A percentile compares a stretch with the other conserved stretches of the same genome.
Conservation (phyloP, 2,113 vertebrate species). For the Glaucomys volans region DNA sequence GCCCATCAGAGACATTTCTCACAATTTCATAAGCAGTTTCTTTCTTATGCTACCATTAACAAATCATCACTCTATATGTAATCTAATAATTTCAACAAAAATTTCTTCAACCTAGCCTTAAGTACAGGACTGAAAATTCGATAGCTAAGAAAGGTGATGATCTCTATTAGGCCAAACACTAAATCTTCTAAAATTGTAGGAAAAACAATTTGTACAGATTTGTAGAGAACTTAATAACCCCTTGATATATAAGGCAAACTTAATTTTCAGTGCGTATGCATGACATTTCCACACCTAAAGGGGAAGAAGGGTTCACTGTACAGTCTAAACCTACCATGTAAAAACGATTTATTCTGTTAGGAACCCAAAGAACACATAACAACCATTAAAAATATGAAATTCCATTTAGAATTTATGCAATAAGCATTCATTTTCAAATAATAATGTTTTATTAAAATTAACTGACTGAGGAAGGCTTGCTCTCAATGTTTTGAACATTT, state of each 20-base stretch:
- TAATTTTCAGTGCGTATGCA: constrained; percentile 14
- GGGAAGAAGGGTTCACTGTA: background rate
- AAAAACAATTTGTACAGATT: constrained; percentile 31
- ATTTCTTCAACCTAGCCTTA: constrained; percentile 29
- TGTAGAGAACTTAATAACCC: background rate
- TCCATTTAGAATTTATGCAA: background rate
- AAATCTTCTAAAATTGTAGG: constrained; percentile 14
- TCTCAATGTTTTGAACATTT: background rate
- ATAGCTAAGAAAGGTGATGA: constrained; percentile 38
- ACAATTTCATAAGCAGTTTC: background rate
- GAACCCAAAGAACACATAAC: constrained; percentile 34
- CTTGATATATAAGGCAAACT: background rate
- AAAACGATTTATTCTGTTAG: constrained; percentile 37
- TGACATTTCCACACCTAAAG: background rate
- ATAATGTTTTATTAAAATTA: constrained; percentile 53
- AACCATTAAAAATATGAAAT: constrained; percentile 47
- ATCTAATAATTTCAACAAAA: background rate
- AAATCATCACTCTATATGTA: background rate
- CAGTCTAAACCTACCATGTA: background rate
- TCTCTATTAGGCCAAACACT: constrained; percentile 21
- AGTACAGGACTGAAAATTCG: background rate
- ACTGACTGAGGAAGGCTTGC: background rate
- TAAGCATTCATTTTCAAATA: constrained; percentile 56
- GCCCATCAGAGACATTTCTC: background rate
- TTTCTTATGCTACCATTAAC: background rate